These are phyloP conservation scores for Chiloscyllium plagiosum DNA, from an alignment of 2,113 vertebrate species.

Conservation along the genomic window DNA sequence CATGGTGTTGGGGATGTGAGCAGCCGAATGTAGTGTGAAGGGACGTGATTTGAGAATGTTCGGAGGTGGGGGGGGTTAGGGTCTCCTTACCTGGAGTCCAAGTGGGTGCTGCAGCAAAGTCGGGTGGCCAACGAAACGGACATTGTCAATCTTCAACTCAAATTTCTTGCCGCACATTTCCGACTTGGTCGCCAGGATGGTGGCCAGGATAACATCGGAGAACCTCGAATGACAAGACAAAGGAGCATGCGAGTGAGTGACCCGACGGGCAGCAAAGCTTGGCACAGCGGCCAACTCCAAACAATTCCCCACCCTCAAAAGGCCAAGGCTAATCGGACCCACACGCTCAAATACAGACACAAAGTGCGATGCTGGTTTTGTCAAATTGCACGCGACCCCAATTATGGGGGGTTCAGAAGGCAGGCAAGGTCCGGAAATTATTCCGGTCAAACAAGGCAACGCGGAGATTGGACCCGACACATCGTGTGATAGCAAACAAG, in stretches of 20 bases:
- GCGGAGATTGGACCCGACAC: not conserved
- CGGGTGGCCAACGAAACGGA: constrained; percentile 93
- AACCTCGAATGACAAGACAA: constrained; percentile 64
- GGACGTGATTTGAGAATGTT: too few relatives aligned
- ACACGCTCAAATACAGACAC: not conserved
- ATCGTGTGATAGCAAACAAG: not conserved
- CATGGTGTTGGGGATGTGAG: not conserved
- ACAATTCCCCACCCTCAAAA: not conserved
- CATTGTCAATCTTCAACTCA: constrained; percentile 96
- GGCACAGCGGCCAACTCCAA: not conserved
- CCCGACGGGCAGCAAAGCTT: constrained; percentile 23
- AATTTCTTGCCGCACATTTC: constrained; percentile 98
- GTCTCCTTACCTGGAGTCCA: constrained; percentile 57
- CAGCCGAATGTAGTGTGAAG: not conserved
- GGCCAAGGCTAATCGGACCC: not conserved
- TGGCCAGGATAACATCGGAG: constrained; percentile 92
- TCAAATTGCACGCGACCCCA: constrained; percentile 39
- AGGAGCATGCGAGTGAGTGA: constrained; percentile 38
- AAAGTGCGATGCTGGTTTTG: not conserved
- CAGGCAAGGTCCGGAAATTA: not conserved
- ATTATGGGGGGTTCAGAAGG: not conserved
- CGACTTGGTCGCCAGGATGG: constrained; percentile 94
- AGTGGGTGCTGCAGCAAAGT: constrained; percentile 84
- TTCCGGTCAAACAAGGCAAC: not conserved
- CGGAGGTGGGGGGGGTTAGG: not conserved